Evolutionary conservation across 1,140 invertebrate species (phyloP), one percentile per base, ranked within the genome.

Genomic region (Papilio helenus): DNA sequence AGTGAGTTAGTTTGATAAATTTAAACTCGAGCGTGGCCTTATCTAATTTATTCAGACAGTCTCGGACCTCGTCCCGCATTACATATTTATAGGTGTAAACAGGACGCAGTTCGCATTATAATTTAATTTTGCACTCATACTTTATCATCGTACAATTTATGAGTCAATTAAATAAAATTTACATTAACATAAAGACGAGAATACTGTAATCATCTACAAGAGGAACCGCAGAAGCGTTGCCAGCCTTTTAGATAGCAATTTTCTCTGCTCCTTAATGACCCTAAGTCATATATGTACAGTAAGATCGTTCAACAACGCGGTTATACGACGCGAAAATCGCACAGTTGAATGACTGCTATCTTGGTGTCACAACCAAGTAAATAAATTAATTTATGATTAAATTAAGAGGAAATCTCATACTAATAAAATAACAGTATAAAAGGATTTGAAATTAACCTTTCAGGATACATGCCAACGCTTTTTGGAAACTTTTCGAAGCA

Each of bases 11-110:
- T 65, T 65, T 29, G 26, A 65, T 65, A 65, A 65, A 65, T 65
- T 29, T 65, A 65, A 65, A 65, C 10, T 29, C 26, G 61, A 65
- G 23, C 61, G 61, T 29, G 61, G 61, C 61, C 61, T 65, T 65
- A 65, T 65, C 61, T 65, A 65, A 65, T 65, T 65, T 65, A 65
- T 65, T 65, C 61, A 65, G 61, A 65, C 61, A 65, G 12, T 65
- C 61, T 65, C 61, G 61, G 61, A 65, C 61, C 61, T 65, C 61
- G 61, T 65, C 61, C 61, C 61, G 61, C 23, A 29, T 65, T 65
- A 65, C 61, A 29, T 65, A 65, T 65, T 65, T 65, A 65, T 65
- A 65, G 23, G 61, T 29, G 61, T 65, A 65, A 65, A 65, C 61
- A 65, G 61, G 61, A 65, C 61, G 61, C 61, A 34, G 12, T 65